These are phyloP conservation scores for Litoditis marina DNA, from an alignment of 2,888 invertebrate genomes.

Conservation along the genomic window DNA sequence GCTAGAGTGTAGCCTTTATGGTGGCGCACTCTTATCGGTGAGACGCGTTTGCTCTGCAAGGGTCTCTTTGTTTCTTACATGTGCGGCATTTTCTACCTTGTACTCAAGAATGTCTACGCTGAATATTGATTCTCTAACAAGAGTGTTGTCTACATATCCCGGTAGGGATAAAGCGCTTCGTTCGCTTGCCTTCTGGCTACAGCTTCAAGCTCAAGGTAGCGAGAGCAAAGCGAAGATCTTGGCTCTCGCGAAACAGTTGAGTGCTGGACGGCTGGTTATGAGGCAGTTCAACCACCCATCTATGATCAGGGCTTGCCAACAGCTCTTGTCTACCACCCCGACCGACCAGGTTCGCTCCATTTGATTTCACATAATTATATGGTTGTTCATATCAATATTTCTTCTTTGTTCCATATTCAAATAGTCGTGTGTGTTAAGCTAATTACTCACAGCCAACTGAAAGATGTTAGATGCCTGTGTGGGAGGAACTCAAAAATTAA, in stretches of 20 bases:
- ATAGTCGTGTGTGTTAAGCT: too few relatives aligned
- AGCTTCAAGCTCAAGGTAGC: slow-evolving; percentile 26
- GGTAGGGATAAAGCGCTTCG: slow-evolving; percentile 47
- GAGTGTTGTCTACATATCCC: slow-evolving; percentile 35
- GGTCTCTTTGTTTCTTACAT: too few relatives aligned
- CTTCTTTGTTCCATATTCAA: neutral
- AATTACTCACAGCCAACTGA: too few relatives aligned
- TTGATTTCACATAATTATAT: neutral
- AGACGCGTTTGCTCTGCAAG: too few relatives aligned
- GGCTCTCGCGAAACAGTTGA: slow-evolving; percentile 47
- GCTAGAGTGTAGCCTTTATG: too few relatives aligned
- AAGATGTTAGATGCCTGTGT: too few relatives aligned
- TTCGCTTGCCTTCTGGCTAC: slow-evolving; percentile 40
- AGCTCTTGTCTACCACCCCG: slow-evolving; percentile 18
- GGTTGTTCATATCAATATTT: neutral
- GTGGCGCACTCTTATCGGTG: too few relatives aligned
- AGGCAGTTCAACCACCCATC: slow-evolving; percentile 52
- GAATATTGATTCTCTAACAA: slow-evolving; percentile 27
- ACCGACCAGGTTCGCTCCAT: slow-evolving; percentile 6
- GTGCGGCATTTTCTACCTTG: too few relatives aligned
- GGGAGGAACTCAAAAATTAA: too few relatives aligned
- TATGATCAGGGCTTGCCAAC: slow-evolving; percentile 43
- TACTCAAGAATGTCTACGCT: neutral
- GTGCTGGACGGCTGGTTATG: slow-evolving; percentile 38
- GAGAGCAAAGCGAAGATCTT: slow-evolving; percentile 17